Base-by-base conservation (phyloP, 2,888 invertebrate species). In the Trichacis sp. region DNA sequence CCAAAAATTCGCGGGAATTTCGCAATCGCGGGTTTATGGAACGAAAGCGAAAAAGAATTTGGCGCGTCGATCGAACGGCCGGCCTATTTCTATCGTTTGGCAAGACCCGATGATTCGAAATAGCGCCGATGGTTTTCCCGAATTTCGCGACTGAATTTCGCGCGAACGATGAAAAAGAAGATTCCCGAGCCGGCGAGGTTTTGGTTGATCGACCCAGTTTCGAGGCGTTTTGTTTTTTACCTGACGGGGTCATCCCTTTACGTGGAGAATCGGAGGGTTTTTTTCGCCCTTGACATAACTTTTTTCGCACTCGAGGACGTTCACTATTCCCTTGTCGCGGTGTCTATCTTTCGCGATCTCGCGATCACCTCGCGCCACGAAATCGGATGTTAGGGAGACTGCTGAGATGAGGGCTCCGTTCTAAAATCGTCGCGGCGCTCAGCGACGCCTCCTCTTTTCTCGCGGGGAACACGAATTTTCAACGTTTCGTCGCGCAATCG, bases 191-290 rank as follows among this genome's bases (percentile, higher is more conserved):
- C 51, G 46, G 15, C 14, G 14, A 17, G 38, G 30, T 45, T 57
- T 40, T 33, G 33, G 38, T 14, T 18, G 24, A 47, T 50, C 47
- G 51, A 64, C 48, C 59, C 30, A 54, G 43, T 45, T 48, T 49
- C n/a, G 20, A 30, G 19, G n/a, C 40, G 42, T 40, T n/a, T 8
- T 11, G 14, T 57, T 20, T 18, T 75, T 79, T 79, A 83, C 83
- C 82, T 80, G 81, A 75, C 76, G 78, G 74, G 75, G 81, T 81
- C 83, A 83, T 83, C 72, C 76, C 76, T 78, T 78, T 72, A 76
- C 68, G 72, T 70, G 76, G 70, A 76, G 69, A 46, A 70, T 53
- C 71, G 69, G 68, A 64, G 62, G 72, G 70, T 70, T 63, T 64
- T 72, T 72, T 62, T 71, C 73, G 66, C 67, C 68, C 73, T 77